phyloP scores from a whole-genome alignment of 2,113 vertebrate species.

The Carassius gibelio region DNA sequence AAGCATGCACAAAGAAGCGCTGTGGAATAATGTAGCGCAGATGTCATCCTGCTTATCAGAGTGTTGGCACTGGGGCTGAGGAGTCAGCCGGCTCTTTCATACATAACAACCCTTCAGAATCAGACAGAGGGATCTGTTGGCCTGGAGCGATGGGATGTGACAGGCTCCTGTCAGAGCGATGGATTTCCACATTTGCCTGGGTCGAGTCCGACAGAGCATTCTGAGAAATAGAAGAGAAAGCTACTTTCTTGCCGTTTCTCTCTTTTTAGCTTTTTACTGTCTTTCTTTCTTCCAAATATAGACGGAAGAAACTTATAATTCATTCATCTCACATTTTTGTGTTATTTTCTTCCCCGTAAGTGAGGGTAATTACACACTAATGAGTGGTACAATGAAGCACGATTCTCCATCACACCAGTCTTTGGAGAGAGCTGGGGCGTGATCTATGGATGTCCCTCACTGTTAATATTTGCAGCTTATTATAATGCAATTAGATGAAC shows the following conservation, averaged over 20 bases:
- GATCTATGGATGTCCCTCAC: slow-evolving; percentile 26
- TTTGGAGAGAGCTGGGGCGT: slow-evolving; percentile 30
- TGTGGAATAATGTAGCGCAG: slow-evolving; percentile 57
- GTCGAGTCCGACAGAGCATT: slow-evolving; percentile 44
- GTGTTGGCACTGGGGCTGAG: slow-evolving; percentile 59
- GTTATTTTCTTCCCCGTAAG: slow-evolving; percentile 47
- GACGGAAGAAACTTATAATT: slow-evolving; percentile 19
- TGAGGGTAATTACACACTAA: slow-evolving; percentile 61
- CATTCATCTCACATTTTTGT: slow-evolving; percentile 38
- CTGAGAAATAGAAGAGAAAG: slow-evolving; percentile 39
- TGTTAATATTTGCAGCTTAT: slow-evolving; percentile 56
- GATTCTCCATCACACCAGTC: slow-evolving; percentile 47
- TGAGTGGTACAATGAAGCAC: slow-evolving; percentile 53
- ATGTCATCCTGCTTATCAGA: slow-evolving; percentile 63
- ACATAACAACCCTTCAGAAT: slow-evolving; percentile 65
- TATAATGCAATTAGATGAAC: slow-evolving; percentile 45
- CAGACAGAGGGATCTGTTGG: slow-evolving; percentile 59
- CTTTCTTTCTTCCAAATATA: slow-evolving; percentile 9
- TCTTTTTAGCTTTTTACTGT: not conserved
- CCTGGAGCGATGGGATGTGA: slow-evolving; percentile 58
- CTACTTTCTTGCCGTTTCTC: slow-evolving; percentile 34
- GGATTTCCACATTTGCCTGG: slow-evolving; percentile 53
- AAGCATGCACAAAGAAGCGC: slow-evolving; percentile 51
- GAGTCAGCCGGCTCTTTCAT: slow-evolving; percentile 61
- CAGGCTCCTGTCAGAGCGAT: slow-evolving; percentile 61